Base-by-base conservation (phyloP, 2,113 vertebrate genomes). In the Astur gentilis region DNA sequence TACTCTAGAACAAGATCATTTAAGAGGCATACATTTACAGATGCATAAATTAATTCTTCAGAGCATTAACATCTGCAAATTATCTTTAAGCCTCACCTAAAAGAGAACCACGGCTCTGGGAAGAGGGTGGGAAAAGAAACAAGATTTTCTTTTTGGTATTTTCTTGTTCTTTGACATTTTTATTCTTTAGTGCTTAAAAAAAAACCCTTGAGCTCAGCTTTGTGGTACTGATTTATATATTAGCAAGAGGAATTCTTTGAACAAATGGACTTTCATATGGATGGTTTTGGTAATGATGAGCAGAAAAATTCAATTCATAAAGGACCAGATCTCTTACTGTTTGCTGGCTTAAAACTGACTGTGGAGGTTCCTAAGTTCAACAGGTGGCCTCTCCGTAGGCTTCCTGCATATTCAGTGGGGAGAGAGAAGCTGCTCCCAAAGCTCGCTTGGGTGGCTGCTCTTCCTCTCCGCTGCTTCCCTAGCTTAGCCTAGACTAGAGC, bases 1-100 rank as follows among this genome's bases (percentile, higher is more conserved):
- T 94, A 73, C 75, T 82, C 92, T 52, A 94, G 93, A 95, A 82
- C 32, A 95, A 93, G 19, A 45, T 77, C 34, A 45, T 79, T 83
- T 91, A 57, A 58, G 79, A 93, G 72, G 26, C 69, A 55, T 58
- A 90, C 55, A 62, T 93, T 86, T 83, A 66, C 27, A 85, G 65
- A 82, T 21, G 45, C 25, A 77, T 87, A 75, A 83, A 92, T 64
- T 62, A 88, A 42, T 72, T 91, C 65, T 60, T 89, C 70, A 79
- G 44, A 92, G 25, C 34, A 62, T 66, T 45, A 14, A 47, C 8
- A 27, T 76, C 88, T 83, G 78, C 72, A 38, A 38, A 38, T 49
- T 78, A 23, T 29, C 66, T 88, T 40, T 47, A 75, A 38, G 38
- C 52, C 15, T 79, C 38, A 60, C 21, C 40, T 77, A 52, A 44